A percentile compares a stretch with the other conserved stretches of the same genome.
These are phyloP conservation scores for Aphidius colemani DNA, from an alignment of 2,888 invertebrate species.

Conservation along the genomic window DNA sequence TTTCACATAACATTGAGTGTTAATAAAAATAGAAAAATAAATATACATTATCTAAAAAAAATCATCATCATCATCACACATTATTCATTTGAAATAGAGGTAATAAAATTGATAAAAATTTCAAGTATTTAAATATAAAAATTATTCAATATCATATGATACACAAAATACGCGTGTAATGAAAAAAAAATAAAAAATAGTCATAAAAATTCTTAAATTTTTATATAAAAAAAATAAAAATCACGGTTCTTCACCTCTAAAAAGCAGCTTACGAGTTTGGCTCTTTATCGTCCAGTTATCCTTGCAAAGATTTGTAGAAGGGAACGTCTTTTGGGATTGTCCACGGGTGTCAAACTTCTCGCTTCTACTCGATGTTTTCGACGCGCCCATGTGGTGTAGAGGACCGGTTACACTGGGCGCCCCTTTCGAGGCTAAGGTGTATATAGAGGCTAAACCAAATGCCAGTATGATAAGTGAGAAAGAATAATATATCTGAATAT, in stretches of 20 bases:
- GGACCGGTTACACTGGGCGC: conserved; percentile 18
- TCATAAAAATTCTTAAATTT: no score
- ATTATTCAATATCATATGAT: no score
- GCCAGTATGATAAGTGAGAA: background rate
- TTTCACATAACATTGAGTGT: no score
- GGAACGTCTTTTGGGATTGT: conserved; percentile 26
- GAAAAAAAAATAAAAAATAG: no score
- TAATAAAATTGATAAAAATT: no score
- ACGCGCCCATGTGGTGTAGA: conserved; percentile 25
- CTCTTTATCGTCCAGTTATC: conserved; percentile 47
- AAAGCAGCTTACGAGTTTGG: conserved; percentile 37
- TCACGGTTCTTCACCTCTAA: conserved; percentile 21
- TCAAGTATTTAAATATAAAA: background rate
- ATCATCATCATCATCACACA: no score
- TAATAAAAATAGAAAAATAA: no score
- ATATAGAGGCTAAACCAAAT: no score
- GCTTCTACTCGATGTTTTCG: conserved; percentile 28
- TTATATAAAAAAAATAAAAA: background rate
- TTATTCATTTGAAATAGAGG: no score
- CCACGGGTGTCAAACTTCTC: conserved; percentile 31
- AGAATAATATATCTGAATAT: conserved; percentile 13
- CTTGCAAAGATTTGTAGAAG: conserved; percentile 32
- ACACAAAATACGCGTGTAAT: no score
- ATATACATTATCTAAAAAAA: no score
- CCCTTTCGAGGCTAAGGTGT: background rate